Conservation (phyloP, 2,888 invertebrate genomes). For the Pyrgus malvae region DNA sequence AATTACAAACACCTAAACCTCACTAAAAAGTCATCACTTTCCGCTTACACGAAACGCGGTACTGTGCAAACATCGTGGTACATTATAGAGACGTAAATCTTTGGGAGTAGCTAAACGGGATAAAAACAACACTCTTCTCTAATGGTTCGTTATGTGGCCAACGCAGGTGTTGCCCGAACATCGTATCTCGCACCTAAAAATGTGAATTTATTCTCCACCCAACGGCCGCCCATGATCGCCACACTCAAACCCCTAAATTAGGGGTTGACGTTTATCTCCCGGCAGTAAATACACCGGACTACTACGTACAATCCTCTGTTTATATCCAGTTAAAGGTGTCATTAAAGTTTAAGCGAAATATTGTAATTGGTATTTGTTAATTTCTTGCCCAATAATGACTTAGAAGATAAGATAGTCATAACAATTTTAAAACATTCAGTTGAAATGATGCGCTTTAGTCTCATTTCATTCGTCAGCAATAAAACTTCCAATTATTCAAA, state of each 20-base stretch:
- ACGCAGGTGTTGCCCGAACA: constrained; percentile 62
- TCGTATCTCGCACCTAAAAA: constrained; percentile 64
- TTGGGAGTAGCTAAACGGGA: constrained; percentile 43
- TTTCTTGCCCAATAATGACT: too few species aligned
- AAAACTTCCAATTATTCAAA: not conserved
- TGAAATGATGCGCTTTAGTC: too few species aligned
- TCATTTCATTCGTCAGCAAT: too few species aligned
- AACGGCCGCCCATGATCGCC: constrained; percentile 73
- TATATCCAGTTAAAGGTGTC: constrained; percentile 24
- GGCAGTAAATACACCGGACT: constrained; percentile 64
- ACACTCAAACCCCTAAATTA: constrained; percentile 77
- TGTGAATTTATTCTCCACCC: constrained; percentile 75
- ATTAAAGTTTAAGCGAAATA: constrained; percentile 1
- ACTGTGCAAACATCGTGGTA: constrained; percentile 11
- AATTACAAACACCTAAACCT: too few species aligned
- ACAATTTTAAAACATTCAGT: too few species aligned
- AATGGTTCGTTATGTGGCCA: constrained; percentile 62
- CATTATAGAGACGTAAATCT: constrained; percentile 28
- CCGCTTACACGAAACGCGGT: not conserved
- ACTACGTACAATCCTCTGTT: constrained; percentile 18
- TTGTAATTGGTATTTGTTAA: not conserved
- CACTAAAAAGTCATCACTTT: constrained; percentile 2
- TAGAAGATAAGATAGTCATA: too few species aligned
- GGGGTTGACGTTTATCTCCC: constrained; percentile 75
- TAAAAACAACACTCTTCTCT: constrained; percentile 46